phyloP scores from a whole-genome alignment of 1,140 invertebrate species.

The Apis laboriosa region DNA sequence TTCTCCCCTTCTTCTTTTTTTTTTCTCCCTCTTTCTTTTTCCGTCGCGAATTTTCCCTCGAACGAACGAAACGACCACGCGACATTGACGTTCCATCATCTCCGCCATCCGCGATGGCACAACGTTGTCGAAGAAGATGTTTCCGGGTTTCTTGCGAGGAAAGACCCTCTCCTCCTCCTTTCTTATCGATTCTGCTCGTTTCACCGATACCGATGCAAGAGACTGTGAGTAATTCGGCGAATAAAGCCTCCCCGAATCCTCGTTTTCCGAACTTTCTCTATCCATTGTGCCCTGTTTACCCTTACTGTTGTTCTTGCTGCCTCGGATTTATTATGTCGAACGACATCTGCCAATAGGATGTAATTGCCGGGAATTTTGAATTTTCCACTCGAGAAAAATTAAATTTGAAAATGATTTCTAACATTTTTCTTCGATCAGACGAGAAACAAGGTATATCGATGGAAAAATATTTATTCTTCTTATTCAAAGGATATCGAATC shows the following conservation, averaged over 20 bases:
- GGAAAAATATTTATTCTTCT: too few relatives aligned
- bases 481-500: too few relatives aligned
- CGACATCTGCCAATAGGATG: too few relatives aligned
- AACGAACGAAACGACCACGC: slow-evolving; percentile 14
- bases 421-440: too few relatives aligned
- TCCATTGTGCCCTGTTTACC: not conserved
- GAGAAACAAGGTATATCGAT: too few relatives aligned
- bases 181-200: slow-evolving; percentile 33
- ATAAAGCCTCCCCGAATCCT: not conserved
- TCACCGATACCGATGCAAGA: slow-evolving; percentile 13
- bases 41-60: slow-evolving; percentile 55
- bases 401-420: too few relatives aligned
- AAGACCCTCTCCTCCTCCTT: not conserved
- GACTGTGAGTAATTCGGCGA: slow-evolving; percentile 13
- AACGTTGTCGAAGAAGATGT: slow-evolving; percentile 35
- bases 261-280: too few relatives aligned
- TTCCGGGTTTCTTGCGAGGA: slow-evolving; percentile 7
- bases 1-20: slow-evolving; percentile 46
- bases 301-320: not conserved
- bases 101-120: not conserved
- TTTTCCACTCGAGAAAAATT: too few relatives aligned
- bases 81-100: slow-evolving; percentile 43
- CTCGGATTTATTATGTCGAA: too few relatives aligned
- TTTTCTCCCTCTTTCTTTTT: slow-evolving; percentile 53
- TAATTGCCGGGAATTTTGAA: too few relatives aligned